phyloP scores from a whole-genome alignment of 2,113 vertebrate species.

The Labeo catla region DNA sequence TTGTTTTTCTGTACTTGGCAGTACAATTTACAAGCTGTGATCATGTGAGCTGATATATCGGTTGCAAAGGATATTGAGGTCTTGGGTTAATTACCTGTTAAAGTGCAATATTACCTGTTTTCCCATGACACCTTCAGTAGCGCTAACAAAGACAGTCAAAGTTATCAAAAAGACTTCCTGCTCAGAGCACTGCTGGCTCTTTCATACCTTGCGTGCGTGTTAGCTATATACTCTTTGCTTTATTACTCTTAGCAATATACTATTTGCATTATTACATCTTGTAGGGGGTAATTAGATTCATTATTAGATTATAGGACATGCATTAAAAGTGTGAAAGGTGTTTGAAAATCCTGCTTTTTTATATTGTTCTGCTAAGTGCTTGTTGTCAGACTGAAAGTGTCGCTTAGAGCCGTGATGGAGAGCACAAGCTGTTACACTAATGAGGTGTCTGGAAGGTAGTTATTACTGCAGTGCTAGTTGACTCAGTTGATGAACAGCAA shows the following conservation, averaged over 20 bases:
- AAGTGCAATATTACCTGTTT: background rate
- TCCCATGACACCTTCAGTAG: background rate
- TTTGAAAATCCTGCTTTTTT: background rate
- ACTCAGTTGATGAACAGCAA: conserved; percentile 11
- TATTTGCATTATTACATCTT: conserved; percentile 1
- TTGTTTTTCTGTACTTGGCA: background rate
- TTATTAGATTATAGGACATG: background rate
- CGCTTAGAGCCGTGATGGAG: background rate
- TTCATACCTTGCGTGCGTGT: background rate
- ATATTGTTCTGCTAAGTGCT: background rate
- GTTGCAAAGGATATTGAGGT: background rate
- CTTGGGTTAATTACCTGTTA: background rate
- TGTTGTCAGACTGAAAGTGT: conserved; percentile 4
- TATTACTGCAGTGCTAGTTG: conserved; percentile 15
- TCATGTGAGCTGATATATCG: background rate
- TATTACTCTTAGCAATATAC: too few relatives aligned
- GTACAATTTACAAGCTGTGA: background rate
- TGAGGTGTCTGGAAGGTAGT: conserved; percentile 14
- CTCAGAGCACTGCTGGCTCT: background rate
- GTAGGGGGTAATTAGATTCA: background rate
- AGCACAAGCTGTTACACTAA: conserved; percentile 3
- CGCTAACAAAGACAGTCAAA: background rate
- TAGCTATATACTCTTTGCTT: background rate
- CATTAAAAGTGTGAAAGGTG: conserved; percentile 15
- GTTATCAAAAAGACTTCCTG: background rate